Evolutionary conservation across 2,888 invertebrate species (phyloP).

Genomic region (Eretmocerus hayati): DNA sequence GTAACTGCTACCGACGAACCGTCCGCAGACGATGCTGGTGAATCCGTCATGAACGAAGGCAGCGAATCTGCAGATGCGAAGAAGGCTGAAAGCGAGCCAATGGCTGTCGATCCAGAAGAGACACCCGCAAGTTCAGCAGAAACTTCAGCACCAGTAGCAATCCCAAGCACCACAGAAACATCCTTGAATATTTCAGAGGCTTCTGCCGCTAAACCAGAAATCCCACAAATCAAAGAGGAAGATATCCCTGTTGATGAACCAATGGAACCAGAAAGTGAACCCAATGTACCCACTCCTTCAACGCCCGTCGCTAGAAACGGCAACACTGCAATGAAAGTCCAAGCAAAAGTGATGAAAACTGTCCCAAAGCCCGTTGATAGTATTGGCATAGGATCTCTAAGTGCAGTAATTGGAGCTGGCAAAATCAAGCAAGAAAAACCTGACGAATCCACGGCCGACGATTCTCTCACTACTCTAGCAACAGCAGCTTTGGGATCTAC

Average conservation of each 20-base stretch:
- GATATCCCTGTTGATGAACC: conserved; percentile 10
- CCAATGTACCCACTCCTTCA: background rate
- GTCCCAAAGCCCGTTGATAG: too few relatives aligned
- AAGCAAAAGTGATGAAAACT: conserved; percentile 11
- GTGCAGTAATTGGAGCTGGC: background rate
- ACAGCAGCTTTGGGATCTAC: conserved; percentile 59
- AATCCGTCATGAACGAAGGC: background rate
- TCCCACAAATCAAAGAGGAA: conserved; percentile 12
- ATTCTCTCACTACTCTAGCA: conserved; percentile 64
- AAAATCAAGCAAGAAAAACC: conserved; percentile 32
- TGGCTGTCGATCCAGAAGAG: conserved; percentile 9
- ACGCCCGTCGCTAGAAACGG: conserved; percentile 10
- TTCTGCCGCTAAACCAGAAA: background rate
- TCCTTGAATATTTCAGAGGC: too few relatives aligned
- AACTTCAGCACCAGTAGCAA: too few relatives aligned
- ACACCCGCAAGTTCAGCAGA: background rate
- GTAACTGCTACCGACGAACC: background rate
- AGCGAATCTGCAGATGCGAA: background rate
- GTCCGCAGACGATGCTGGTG: background rate
- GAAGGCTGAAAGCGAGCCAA: conserved; percentile 10
- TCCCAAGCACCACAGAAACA: too few relatives aligned
- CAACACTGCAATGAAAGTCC: background rate
- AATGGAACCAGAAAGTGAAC: conserved; percentile 10
- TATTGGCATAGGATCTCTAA: too few relatives aligned
- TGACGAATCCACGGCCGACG: conserved; percentile 48